Base-by-base conservation (phyloP, 2,888 invertebrate species). In the Caenorhabditis sulstoni region DNA sequence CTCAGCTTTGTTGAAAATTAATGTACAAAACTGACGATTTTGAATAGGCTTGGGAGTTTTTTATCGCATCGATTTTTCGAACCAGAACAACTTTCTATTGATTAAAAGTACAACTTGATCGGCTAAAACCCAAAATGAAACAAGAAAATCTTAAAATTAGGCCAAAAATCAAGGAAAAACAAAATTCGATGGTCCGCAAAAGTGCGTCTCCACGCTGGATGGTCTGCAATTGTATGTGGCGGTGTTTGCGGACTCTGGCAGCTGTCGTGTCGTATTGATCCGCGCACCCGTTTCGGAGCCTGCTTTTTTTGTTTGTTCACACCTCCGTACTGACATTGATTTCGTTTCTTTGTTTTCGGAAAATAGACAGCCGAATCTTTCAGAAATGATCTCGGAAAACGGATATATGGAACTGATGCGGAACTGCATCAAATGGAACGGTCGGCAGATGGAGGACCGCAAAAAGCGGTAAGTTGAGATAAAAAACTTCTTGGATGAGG, bases 361-460 rank as follows among this genome's bases (percentile, higher is more conserved):
- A 68, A 58, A 68, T 7, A 29, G 22, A 59, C 50, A 44, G 58
- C 58, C 41, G 53, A 35, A n/a, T 35, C 70, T 62, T 70, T 18
- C 47, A 61, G 73, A 61, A 65, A 84, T 84, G 88, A 86, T 87
- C 47, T 75, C 84, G 23, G 88, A 88, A 59, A 64, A 79, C 23
- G 78, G 83, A 52, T 90, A 90, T 81, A 84, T 86, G 76, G 89
- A 90, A 50, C 58, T 87, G 49, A 82, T 90, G 84, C 85, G 87
- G 62, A 88, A 84, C 76, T 90, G 90, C 81, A 79, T 85, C 50
- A 86, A 86, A 78, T 90, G 88, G 87, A 90, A 90, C 67, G 65
- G 67, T 11, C 76, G 87, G 7, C 83, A 83, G 14, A 79, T 76
- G 23, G 67, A 71, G 22, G 88, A 87, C 37, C 77, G 88, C 16